Evolutionary conservation across 2,888 invertebrate species (phyloP), one percentile per base, ranked within the genome.

Genomic region (Dolichomitus sp.): DNA sequence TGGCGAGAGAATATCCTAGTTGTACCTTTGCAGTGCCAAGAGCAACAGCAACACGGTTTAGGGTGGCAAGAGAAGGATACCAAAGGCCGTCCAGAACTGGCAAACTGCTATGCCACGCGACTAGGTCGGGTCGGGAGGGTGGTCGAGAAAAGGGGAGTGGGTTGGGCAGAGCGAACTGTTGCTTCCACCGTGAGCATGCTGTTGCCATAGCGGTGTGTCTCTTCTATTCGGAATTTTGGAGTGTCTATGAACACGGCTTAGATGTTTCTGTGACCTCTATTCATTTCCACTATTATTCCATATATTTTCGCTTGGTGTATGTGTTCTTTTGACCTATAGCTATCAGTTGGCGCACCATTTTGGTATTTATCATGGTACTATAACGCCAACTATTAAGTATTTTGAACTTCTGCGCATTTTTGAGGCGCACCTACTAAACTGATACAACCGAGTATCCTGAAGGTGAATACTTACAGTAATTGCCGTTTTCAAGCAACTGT

Each of bases 131-230:
- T 63, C 80, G 78, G 54, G 84, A 65, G 75, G 82, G 77, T 57
- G 74, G 74, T 52, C 23, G 77, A 59, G 72, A 61, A 69, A 59
- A 52, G 70, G 57, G 50, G 85, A 80, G 81, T 77, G 69, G 80
- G 85, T 77, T 74, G 81, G 80, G 86, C 81, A 87, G 88, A 91
- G 87, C 92, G 92, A 92, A 92, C 92, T 92, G 92, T 92, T 92
- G 92, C 92, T 92, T 92, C 92, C 87, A 72, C 88, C 87, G 89
- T 90, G 90, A 91, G 84, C 85, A 81, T 79, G 83, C 80, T 81
- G 59, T 42, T 42, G 42, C 48, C 48, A 48, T 17, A 48, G 48
- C 48, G 17, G 48, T 48, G n/a, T 57, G 73, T 83, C 63, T 72
- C 59, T 79, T n/a, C 48, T 52, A 65, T 48, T 83, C 80, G 61